phyloP scores from a whole-genome alignment of 2,113 vertebrate species.

The Microtus oregoni region DNA sequence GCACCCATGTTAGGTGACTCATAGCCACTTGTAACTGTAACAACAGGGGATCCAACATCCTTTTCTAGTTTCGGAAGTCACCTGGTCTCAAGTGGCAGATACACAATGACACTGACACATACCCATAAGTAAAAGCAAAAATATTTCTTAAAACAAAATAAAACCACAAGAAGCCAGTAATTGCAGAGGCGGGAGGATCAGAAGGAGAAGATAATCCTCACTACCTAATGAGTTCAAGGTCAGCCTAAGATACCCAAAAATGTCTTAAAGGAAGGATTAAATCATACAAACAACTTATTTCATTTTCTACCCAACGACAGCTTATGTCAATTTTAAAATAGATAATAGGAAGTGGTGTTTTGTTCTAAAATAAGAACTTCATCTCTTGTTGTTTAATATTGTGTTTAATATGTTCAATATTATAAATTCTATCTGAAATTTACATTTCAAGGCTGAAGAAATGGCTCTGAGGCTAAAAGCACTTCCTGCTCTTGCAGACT shows the following conservation, averaged over 20 bases:
- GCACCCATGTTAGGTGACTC: too few relatives aligned
- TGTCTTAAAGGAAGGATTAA: conserved; percentile 13
- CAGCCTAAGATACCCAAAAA: background rate
- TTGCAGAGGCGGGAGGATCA: background rate
- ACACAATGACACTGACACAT: background rate
- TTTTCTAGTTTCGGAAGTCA: background rate
- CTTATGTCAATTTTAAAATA: background rate
- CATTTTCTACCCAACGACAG: background rate
- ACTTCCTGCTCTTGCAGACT: background rate
- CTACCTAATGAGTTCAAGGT: background rate
- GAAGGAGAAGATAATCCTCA: background rate
- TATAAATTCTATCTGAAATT: conserved; percentile 10
- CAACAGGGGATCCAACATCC: background rate
- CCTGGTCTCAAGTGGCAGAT: background rate
- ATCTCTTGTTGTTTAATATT: background rate
- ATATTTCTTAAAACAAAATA: background rate
- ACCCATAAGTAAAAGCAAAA: background rate
- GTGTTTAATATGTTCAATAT: background rate
- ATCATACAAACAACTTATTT: background rate
- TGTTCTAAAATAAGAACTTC: background rate
- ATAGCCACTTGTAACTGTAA: background rate
- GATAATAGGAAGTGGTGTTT: background rate
- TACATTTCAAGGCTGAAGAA: background rate
- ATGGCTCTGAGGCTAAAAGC: background rate
- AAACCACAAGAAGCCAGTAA: background rate